Percentiles rank a stretch among this genome's conserved stretches.
These are phyloP conservation scores for Glaucopsyche alexis DNA, from an alignment of 2,888 invertebrate species.

Conservation along the genomic window DNA sequence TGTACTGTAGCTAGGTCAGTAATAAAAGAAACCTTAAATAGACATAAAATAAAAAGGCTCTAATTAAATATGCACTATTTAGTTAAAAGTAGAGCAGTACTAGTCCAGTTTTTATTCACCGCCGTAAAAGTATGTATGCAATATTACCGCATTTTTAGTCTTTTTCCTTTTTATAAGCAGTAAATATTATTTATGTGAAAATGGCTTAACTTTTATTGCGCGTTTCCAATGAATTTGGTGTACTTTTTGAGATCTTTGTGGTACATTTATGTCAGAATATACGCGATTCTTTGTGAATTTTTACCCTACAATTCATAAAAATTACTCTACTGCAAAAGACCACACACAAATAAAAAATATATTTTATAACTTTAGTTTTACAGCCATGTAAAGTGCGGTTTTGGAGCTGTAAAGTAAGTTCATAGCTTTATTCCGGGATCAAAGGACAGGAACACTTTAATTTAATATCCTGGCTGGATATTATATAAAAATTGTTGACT, in stretches of 20 bases:
- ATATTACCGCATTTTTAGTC: conserved; percentile 11
- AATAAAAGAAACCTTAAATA: neutral
- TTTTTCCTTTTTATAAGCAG: neutral
- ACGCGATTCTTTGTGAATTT: neutral
- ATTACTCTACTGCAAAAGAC: neutral
- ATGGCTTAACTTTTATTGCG: neutral
- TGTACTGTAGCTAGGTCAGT: neutral
- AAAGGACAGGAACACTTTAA: conserved; percentile 59
- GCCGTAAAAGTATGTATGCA: neutral
- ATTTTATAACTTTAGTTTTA: conserved; percentile 4
- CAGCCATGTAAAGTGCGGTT: conserved; percentile 6
- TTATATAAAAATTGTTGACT: too few species aligned
- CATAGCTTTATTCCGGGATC: conserved; percentile 46
- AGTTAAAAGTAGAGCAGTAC: neutral
- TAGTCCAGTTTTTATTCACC: neutral
- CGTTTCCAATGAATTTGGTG: neutral
- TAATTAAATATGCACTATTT: conserved; percentile 11
- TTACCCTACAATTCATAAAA: neutral
- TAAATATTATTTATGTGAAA: neutral
- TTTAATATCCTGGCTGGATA: conserved; percentile 51
- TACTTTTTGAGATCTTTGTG: neutral
- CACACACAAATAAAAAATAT: neutral
- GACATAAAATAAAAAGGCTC: neutral
- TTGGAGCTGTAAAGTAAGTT: conserved; percentile 28
- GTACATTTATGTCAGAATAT: too few species aligned